phyloP scores from a whole-genome alignment of 37 sponge, comb jelly and placozoan species.

The Chondrosia reniformis region DNA sequence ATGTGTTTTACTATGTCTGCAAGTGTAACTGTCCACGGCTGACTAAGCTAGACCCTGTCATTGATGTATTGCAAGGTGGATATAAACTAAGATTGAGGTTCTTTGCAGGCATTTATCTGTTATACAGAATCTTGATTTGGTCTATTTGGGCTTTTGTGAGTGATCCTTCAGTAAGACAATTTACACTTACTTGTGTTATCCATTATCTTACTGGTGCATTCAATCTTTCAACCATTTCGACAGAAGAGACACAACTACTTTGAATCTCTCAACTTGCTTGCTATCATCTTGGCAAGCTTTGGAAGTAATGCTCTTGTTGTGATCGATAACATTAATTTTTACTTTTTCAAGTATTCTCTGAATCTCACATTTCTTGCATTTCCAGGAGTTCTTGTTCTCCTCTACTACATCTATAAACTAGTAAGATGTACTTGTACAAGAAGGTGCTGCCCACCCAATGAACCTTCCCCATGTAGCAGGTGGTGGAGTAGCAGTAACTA shows the following conservation, averaged over 20 bases:
- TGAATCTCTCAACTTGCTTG: neutral
- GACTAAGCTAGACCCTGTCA: neutral
- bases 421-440: too few species aligned
- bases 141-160: neutral
- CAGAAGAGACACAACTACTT: slow-evolving; percentile 13
- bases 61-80: slow-evolving; percentile 17
- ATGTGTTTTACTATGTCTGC: too few species aligned
- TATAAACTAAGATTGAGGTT: slow-evolving; percentile 2
- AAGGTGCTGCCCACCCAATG: too few species aligned
- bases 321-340: too few species aligned
- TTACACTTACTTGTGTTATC: neutral
- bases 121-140: neutral
- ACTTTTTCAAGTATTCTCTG: too few species aligned
- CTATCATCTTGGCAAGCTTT: neutral
- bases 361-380: too few species aligned
- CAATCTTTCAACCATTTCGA: neutral
- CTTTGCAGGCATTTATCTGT: slow-evolving; percentile 4
- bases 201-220: neutral
- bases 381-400: too few species aligned
- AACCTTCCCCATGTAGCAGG: too few species aligned
- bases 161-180: neutral
- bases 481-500: too few species aligned
- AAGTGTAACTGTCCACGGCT: too few species aligned
- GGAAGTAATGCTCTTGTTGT: too few species aligned
- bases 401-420: too few species aligned